Evolutionary conservation across 2,797 vertebrate genomes (phyloP).

Genomic region (Tragelaphus eurycerus): DNA sequence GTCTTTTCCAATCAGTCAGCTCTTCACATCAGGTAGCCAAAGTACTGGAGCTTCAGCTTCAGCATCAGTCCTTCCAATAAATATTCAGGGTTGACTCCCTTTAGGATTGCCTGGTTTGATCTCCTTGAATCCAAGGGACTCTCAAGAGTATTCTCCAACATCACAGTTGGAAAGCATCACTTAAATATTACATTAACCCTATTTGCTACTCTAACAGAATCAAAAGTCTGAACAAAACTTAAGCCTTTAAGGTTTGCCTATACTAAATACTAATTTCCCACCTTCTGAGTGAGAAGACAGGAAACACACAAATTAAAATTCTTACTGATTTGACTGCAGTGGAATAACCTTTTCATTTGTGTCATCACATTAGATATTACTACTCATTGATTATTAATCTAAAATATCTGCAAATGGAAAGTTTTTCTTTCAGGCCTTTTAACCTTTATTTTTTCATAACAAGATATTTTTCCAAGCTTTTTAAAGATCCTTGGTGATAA

Average conservation of each 20-base stretch:
- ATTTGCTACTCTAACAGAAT: neutral
- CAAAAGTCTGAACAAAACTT: neutral
- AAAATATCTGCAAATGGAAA: neutral
- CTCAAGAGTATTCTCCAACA: neutral
- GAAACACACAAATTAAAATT: neutral
- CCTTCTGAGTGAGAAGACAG: neutral
- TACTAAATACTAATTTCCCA: neutral
- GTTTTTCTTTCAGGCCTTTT: neutral
- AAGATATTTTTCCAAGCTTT: neutral
- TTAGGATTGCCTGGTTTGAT: neutral
- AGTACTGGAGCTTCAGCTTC: neutral
- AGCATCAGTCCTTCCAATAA: neutral
- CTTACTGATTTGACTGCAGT: neutral
- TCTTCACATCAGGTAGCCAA: neutral
- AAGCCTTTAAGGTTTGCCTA: neutral
- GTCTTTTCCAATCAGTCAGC: neutral
- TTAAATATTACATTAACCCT: neutral
- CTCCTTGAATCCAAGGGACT: neutral
- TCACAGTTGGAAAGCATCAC: neutral
- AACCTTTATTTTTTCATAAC: neutral
- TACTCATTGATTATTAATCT: neutral
- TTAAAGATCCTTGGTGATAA: neutral
- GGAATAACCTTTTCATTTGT: neutral
- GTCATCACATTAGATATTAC: neutral
- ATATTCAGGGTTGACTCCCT: neutral